Percentiles rank a stretch among this genome's conserved stretches.
Conservation (phyloP, 1,140 invertebrate genomes). For the Trypoxylus dichotomus region DNA sequence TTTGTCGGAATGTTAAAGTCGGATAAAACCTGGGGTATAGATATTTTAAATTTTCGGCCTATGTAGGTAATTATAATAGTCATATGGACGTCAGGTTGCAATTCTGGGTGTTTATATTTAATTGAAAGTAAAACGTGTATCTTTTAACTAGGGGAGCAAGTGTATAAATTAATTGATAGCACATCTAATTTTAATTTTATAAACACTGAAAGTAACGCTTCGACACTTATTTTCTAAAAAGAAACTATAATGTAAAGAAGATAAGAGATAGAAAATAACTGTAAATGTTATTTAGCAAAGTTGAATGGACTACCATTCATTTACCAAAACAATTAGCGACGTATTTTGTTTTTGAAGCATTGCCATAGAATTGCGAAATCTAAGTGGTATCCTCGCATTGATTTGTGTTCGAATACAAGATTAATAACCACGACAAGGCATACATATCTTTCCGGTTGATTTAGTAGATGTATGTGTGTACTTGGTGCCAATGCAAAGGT, state of each 20-base stretch:
- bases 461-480: too few relatives aligned
- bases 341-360: conserved; percentile 1
- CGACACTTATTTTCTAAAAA: neutral
- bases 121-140: neutral
- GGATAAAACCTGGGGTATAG: neutral
- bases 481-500: too few relatives aligned
- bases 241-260: too few relatives aligned
- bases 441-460: too few relatives aligned
- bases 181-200: too few relatives aligned
- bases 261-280: too few relatives aligned
- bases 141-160: neutral
- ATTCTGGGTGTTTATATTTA: neutral
- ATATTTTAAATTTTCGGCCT: conserved; percentile 17
- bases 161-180: too few relatives aligned
- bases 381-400: neutral
- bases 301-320: neutral
- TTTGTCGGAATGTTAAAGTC: neutral
- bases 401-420: neutral
- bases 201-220: too few relatives aligned
- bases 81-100: neutral
- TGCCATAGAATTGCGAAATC: neutral
- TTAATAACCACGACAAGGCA: too few relatives aligned
- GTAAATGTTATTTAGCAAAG: too few relatives aligned
- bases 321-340: neutral
- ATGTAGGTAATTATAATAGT: neutral